Evolutionary conservation across 1,140 invertebrate species (phyloP).

Genomic region (Drosophila orena): DNA sequence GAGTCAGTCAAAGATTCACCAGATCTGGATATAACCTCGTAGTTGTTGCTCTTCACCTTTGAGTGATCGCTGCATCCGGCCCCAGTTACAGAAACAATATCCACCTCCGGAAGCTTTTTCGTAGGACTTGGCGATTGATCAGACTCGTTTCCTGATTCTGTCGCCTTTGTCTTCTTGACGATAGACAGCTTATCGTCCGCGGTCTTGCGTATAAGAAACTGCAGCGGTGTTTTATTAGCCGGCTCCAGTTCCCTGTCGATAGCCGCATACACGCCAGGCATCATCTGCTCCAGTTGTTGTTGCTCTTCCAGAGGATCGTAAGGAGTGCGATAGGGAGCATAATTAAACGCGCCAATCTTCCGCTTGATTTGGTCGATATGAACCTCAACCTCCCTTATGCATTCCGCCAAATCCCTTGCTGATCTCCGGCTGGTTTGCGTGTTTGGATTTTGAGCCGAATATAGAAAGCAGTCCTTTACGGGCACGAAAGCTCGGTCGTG

Average conservation of each 20-base stretch:
- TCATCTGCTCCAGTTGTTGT: slow-evolving; percentile 89
- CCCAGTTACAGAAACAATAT: background rate
- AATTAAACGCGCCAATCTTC: slow-evolving; percentile 91
- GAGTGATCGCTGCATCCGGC: slow-evolving; percentile 25
- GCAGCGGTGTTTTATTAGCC: slow-evolving; percentile 83
- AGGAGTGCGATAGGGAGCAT: slow-evolving; percentile 90
- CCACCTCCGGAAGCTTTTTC: slow-evolving; percentile 39
- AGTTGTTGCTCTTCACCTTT: slow-evolving; percentile 68
- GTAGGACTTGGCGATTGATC: slow-evolving; percentile 60
- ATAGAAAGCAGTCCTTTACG: slow-evolving; percentile 93
- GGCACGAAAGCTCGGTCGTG: slow-evolving; percentile 97
- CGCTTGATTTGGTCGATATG: slow-evolving; percentile 90
- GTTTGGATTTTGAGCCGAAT: slow-evolving; percentile 89
- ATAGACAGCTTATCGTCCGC: slow-evolving; percentile 81
- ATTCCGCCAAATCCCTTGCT: slow-evolving; percentile 86
- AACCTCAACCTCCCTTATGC: slow-evolving; percentile 88
- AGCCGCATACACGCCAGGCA: slow-evolving; percentile 85
- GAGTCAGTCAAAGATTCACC: slow-evolving; percentile 61
- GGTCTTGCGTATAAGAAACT: slow-evolving; percentile 80
- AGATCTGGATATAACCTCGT: slow-evolving; percentile 66
- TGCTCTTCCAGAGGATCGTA: slow-evolving; percentile 89
- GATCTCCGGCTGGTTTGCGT: slow-evolving; percentile 75
- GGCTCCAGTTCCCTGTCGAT: slow-evolving; percentile 58
- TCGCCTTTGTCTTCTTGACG: slow-evolving; percentile 73
- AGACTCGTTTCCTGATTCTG: slow-evolving; percentile 75